These are phyloP conservation scores for cattle (Bos taurus) DNA, from an alignment of 2,113 vertebrate genomes.

Conservation along the genomic window DNA sequence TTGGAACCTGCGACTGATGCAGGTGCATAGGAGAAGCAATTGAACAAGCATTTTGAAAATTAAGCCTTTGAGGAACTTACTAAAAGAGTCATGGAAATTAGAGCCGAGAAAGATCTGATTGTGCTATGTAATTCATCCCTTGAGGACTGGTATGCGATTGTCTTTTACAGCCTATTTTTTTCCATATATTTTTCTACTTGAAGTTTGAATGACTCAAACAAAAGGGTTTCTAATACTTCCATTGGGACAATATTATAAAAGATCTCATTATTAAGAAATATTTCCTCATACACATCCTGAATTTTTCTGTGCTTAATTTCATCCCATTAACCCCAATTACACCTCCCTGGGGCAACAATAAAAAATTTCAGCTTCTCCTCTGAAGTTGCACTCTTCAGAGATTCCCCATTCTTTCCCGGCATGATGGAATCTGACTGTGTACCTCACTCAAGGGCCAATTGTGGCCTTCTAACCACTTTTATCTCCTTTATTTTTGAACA, in stretches of 20 bases:
- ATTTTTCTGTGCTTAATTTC: constrained; percentile 52
- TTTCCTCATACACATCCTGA: constrained; percentile 32
- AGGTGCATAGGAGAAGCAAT: neutral
- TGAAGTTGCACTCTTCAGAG: constrained; percentile 5
- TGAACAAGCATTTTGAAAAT: constrained; percentile 15
- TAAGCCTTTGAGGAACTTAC: constrained; percentile 26
- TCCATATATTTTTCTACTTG: constrained; percentile 43
- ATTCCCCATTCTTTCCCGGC: neutral
- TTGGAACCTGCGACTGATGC: neutral
- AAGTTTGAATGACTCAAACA: constrained; percentile 57
- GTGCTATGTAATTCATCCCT: neutral
- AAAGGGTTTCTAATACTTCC: constrained; percentile 44
- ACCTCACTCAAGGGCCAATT: neutral
- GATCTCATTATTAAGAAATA: constrained; percentile 37
- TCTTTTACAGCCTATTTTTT: constrained; percentile 24
- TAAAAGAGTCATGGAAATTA: constrained; percentile 39
- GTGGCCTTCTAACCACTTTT: neutral
- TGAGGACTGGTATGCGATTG: neutral
- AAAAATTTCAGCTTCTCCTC: constrained; percentile 17
- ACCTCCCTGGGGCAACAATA: constrained; percentile 9
- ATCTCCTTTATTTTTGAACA: constrained; percentile 13
- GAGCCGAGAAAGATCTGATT: constrained; percentile 42
- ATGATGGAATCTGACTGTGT: neutral
- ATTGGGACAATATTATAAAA: constrained; percentile 44
- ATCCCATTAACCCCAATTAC: constrained; percentile 51